Evolutionary conservation across 2,113 vertebrate genomes (phyloP).

Genomic region (Dunckerocampus dactyliophorus): DNA sequence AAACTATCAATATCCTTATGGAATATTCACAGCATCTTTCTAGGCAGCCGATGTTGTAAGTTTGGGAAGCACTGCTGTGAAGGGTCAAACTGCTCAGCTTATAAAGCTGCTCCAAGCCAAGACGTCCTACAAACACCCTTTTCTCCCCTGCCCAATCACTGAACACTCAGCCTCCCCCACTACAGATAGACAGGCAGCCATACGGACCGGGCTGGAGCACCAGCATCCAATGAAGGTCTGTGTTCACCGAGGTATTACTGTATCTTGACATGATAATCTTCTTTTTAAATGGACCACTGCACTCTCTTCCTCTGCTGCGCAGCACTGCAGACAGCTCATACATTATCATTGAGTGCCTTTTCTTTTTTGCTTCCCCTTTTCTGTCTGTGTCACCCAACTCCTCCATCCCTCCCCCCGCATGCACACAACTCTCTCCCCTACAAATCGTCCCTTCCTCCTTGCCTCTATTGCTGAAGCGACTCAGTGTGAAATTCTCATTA

Average conservation of each 20-base stretch:
- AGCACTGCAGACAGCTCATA: conserved; percentile 64
- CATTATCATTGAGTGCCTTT: conserved; percentile 67
- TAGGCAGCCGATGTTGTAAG: background rate
- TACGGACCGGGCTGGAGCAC: conserved; percentile 15
- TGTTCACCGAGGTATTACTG: conserved; percentile 62
- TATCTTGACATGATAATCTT: conserved; percentile 75
- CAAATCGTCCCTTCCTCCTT: conserved; percentile 1
- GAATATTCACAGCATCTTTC: background rate
- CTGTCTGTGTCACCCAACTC: conserved; percentile 43
- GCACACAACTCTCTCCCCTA: background rate
- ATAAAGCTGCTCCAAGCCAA: conserved; percentile 4
- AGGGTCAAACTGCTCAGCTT: conserved; percentile 2
- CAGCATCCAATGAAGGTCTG: conserved; percentile 39
- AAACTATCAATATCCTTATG: background rate
- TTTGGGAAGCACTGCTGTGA: background rate
- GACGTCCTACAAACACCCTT: conserved; percentile 1
- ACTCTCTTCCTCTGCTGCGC: conserved; percentile 33
- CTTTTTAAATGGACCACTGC: conserved; percentile 70
- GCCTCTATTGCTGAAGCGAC: conserved; percentile 42
- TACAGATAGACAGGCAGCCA: conserved; percentile 5
- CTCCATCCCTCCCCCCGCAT: conserved; percentile 2
- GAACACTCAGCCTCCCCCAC: background rate
- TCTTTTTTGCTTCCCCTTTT: conserved; percentile 47
- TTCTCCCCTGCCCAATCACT: conserved; percentile 14
- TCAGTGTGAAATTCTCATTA: conserved; percentile 62